These are phyloP conservation scores for Eremophila alpestris DNA, from an alignment of 2,797 vertebrate genomes.

Conservation along the genomic window DNA sequence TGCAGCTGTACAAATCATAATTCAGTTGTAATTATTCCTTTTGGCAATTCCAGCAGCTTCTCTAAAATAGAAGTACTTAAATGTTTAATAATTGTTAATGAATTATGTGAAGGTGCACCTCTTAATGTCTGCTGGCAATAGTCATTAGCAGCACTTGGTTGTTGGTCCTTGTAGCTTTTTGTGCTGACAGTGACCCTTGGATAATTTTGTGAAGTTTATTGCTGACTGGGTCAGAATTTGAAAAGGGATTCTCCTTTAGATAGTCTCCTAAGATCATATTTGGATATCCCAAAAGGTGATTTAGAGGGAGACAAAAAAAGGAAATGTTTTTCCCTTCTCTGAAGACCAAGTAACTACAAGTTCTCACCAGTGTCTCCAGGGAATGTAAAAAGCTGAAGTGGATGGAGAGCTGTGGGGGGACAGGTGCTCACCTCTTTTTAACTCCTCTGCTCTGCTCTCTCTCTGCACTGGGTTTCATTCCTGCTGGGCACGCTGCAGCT, in stretches of 20 bases:
- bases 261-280: background rate
- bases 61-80: background rate
- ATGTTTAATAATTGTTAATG: background rate
- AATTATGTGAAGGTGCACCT: background rate
- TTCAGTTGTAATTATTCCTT: background rate
- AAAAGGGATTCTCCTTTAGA: background rate
- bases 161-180: background rate
- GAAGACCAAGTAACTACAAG: background rate
- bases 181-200: background rate
- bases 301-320: background rate
- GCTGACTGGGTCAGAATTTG: background rate
- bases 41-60: background rate
- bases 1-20: background rate
- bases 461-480: fast-evolving
- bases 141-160: background rate
- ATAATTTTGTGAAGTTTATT: background rate
- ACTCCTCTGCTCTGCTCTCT: background rate
- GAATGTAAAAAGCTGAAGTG: background rate
- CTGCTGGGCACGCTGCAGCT: background rate
- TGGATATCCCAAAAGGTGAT: background rate
- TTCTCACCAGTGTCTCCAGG: background rate
- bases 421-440: background rate
- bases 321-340: background rate
- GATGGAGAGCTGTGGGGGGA: background rate
- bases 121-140: background rate